Evolutionary conservation across 2,888 invertebrate species (phyloP), one percentile per base, ranked within the genome.

Genomic region (Drosophila rellima): DNA sequence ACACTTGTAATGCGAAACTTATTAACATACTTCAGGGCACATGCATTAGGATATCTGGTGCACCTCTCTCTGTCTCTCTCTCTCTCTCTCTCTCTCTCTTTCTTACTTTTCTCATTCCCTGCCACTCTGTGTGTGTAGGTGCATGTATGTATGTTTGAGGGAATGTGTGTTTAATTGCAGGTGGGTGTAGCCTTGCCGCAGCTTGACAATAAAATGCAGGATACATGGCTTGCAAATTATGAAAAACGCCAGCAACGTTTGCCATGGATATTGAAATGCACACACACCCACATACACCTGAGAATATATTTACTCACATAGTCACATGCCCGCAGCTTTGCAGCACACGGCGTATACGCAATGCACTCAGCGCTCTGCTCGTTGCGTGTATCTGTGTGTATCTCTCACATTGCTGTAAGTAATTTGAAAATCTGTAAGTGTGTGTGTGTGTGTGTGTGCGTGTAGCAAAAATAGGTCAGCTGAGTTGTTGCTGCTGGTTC

Each of bases 1-100:
- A 45, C 65, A 68, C 67, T 70, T 56, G 66, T 74, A 83, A 77
- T 69, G 84, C 84, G 81, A 86, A 81, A 83, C 89, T 88, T 88
- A 83, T 83, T 83, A 83, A 84, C 89, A 84, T 83, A 86, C 83
- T 88, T 88, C 79, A 78, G 84, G 29, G 56, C 61, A 10, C 60
- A 50, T 73, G 82, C 82, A 83, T 84, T 86, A 86, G 84, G 55
- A 50, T 51, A 37, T 56, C 42, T 44, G 31, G 23, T 57, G 18
- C 67, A 51, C 4, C 13, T 26, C 15, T 10, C 15, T 35, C 13
- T 56, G 8, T 18, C 39, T 35, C 13, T 52, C 29, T 47, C 35
- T 35, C 29, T 7, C 33, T 3, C 42, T n/a, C 8, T 2, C 6
- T 3, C 15, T 17, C 37, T 17, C 29, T 17, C 31, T 10, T 3